Base-by-base conservation (phyloP, 2,797 vertebrate genomes). In the Austrolebias charrua region DNA sequence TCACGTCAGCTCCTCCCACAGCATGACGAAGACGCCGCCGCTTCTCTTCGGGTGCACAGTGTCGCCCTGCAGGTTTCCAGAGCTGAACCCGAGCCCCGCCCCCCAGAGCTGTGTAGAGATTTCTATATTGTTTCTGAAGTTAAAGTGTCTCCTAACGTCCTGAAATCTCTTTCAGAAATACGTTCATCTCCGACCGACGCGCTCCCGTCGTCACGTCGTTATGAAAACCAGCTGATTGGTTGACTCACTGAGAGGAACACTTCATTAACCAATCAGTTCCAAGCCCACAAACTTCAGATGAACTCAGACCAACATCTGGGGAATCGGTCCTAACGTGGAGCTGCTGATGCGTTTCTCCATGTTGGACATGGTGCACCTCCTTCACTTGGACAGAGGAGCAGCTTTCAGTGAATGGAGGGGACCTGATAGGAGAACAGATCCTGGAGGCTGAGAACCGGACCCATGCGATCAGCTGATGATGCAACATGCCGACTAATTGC, bases 401-500 rank as follows among this genome's bases (percentile, higher is more conserved):
- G 10, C 47, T 19, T 38, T 38, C 7, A 5, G 31, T 10, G 51
- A 11, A 18, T 7, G 6, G 12, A 15, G 20, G 54, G 40, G 28
- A 16, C 45, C 45, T 48, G 18, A 15, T 24, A 29, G n/a, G 31
- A 40, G 20, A 11, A 24, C 42, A n/a, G 19, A 15, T 16, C 4
- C 24, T 28, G 11, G 44, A 46, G 6, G 24, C 24, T 6, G 6
- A 7, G 12, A 11, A 4, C 16, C 24, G 43, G 28, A 46, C n/a
- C n/a, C 35, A 43, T 35, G 24, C 11, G 64, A 80, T 83, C 35
- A 54, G 65, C 38, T 18, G 58, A 58, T 45, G 43, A n/a, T 15
- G 16, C 16, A 7, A 11, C 50, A 54, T 86, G 88, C 80, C 63
- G 60, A 75, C 78, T 66, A 88, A 84, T 88, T 91, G 88, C 90